phyloP scores from a whole-genome alignment of 2,888 invertebrate species.

The Noctua fimbriata region DNA sequence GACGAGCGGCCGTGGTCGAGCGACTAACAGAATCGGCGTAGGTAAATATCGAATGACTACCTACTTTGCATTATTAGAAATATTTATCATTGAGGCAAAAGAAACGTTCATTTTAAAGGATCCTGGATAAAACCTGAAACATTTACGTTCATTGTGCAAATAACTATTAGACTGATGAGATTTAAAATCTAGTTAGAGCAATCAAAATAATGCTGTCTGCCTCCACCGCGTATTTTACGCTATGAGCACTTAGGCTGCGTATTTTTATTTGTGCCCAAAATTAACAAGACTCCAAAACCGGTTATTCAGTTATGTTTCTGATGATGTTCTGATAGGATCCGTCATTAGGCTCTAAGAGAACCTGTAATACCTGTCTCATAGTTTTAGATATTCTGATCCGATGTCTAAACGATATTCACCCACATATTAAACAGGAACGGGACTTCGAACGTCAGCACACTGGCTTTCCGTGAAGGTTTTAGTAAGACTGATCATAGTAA shows the following conservation, averaged over 20 bases:
- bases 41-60: conserved; percentile 83
- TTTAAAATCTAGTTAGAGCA: not conserved
- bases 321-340: conserved; percentile 29
- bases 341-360: conserved; percentile 10
- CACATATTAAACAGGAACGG: not conserved
- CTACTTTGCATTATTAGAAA: conserved; percentile 84
- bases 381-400: conserved; percentile 8
- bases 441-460: not conserved
- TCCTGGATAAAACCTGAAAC: conserved; percentile 30
- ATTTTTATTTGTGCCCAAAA: conserved; percentile 26
- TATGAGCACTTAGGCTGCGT: not conserved
- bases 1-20: conserved; percentile 79
- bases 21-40: conserved; percentile 76
- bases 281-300: conserved; percentile 13
- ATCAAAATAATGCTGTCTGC: not conserved
- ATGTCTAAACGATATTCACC: not conserved
- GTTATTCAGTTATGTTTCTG: conserved; percentile 33
- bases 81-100: conserved; percentile 69
- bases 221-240: conserved; percentile 6
- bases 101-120: conserved; percentile 54
- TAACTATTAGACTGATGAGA: not conserved
- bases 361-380: conserved; percentile 2
- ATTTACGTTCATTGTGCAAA: conserved; percentile 6
- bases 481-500: not conserved
- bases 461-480: not conserved